Evolutionary conservation across 2,797 vertebrate genomes (phyloP).

Genomic region (Argyrosomus regius): DNA sequence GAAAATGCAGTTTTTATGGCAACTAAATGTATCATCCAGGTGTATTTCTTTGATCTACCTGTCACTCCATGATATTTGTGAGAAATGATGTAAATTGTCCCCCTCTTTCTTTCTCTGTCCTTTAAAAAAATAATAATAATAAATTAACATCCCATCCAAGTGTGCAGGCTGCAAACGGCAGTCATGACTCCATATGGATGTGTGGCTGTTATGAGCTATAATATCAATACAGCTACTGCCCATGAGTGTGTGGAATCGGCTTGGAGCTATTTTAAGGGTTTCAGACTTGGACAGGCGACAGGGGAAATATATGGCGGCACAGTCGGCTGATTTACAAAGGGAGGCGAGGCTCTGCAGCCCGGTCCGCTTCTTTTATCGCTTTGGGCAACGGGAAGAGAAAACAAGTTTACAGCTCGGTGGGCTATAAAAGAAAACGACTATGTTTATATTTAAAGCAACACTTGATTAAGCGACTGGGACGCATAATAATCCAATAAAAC

Average conservation of each 20-base stretch:
- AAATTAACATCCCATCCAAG: slow-evolving; percentile 20
- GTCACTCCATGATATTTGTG: not conserved
- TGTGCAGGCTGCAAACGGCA: slow-evolving; percentile 33
- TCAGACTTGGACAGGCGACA: slow-evolving; percentile 72
- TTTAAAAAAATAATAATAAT: not conserved
- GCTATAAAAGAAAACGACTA: slow-evolving; percentile 41
- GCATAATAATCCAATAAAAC: slow-evolving; percentile 14
- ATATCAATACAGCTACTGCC: slow-evolving; percentile 61
- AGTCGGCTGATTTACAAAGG: slow-evolving; percentile 68
- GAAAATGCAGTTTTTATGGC: not conserved
- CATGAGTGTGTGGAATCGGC: slow-evolving; percentile 52
- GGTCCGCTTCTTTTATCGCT: slow-evolving; percentile 48
- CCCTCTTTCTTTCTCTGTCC: slow-evolving; percentile 5
- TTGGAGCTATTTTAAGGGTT: slow-evolving; percentile 74
- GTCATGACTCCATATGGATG: slow-evolving; percentile 53
- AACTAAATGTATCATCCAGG: not conserved
- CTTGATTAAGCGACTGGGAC: slow-evolving; percentile 24
- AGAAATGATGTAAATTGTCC: not conserved
- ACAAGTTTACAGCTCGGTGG: slow-evolving; percentile 65
- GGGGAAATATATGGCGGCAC: slow-evolving; percentile 72
- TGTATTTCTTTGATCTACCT: not conserved
- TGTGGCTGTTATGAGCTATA: slow-evolving; percentile 53
- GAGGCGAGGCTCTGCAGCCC: slow-evolving; percentile 62
- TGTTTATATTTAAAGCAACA: slow-evolving; percentile 30
- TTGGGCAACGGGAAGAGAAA: slow-evolving; percentile 50